phyloP scores from a whole-genome alignment of 2,113 vertebrate species.

The human region GRCh38 chr12:130356501-130357000 shows the following conservation, averaged over 20 bases:
- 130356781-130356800: background rate
- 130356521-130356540: background rate
- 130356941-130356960: conserved; percentile 93
- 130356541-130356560: background rate
- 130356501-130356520: background rate
- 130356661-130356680: fast-evolving
- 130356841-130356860: background rate
- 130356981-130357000: conserved; percentile 88
- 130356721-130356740: background rate
- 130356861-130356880: background rate
- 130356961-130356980: conserved; percentile 87
- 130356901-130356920: conserved; percentile 83
- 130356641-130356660: too few species aligned
- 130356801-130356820: background rate
- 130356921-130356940: conserved; percentile 89
- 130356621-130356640: background rate
- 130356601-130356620: background rate
- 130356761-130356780: background rate
- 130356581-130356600: too few species aligned
- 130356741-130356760: background rate
- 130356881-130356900: background rate
- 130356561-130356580: background rate
- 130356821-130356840: background rate
- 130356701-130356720: fast-evolving
- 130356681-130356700: too few species aligned